These are phyloP conservation scores for Nephrotoma flavescens DNA, from an alignment of 2,888 invertebrate genomes.

Conservation along the genomic window DNA sequence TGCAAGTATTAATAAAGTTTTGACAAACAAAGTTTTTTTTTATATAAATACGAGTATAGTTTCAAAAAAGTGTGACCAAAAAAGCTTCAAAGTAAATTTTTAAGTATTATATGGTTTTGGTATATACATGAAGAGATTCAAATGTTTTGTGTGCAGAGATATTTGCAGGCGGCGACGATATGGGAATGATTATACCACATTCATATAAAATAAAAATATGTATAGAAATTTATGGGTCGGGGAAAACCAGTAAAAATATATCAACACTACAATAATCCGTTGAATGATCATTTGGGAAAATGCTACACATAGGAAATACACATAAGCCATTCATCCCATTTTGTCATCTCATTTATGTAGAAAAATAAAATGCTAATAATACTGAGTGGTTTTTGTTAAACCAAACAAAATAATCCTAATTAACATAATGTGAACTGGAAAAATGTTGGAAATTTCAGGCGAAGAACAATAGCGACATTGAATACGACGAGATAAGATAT, in stretches of 20 bases:
- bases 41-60: neutral
- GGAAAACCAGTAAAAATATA: neutral
- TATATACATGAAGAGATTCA: neutral
- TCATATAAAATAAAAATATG: neutral
- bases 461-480: neutral
- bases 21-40: neutral
- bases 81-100: neutral
- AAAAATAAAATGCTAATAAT: neutral
- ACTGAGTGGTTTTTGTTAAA: neutral
- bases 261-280: neutral
- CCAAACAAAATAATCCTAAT: neutral
- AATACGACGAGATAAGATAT: neutral
- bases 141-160: neutral
- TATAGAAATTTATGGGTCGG: neutral
- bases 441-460: neutral
- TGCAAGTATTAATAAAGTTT: neutral
- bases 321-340: neutral
- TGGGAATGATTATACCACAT: neutral
- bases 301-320: neutral
- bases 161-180: neutral
- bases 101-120: neutral
- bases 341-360: neutral
- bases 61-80: neutral
- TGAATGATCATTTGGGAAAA: neutral
- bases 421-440: neutral